Evolutionary conservation across 2,888 invertebrate genomes (phyloP).

Genomic region (Lasioglossum calceatum): DNA sequence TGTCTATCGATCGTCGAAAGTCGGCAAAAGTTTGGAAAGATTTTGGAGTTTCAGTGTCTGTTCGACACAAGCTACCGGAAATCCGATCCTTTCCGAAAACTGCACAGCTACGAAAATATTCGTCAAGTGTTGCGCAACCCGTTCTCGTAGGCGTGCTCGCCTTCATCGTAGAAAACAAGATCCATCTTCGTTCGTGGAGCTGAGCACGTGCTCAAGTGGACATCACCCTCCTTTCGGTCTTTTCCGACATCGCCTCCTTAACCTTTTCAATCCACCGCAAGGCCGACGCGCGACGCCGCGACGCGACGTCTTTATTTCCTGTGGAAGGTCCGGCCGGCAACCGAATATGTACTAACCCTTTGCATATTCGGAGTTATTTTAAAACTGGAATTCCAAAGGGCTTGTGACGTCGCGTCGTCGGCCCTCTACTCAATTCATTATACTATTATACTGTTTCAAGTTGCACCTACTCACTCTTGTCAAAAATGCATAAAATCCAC

Average conservation of each 20-base stretch:
- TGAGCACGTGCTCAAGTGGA: conserved; percentile 71
- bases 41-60: conserved; percentile 27
- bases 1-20: not conserved
- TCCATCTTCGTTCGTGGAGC: conserved; percentile 55
- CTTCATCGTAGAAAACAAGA: conserved; percentile 64
- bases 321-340: not conserved
- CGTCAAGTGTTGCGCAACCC: conserved; percentile 71
- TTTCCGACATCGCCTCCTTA: conserved; percentile 14
- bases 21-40: conserved; percentile 4
- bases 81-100: conserved; percentile 68
- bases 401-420: not conserved
- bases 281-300: too few relatives aligned
- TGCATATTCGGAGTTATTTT: not conserved
- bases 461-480: too few relatives aligned
- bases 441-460: too few relatives aligned
- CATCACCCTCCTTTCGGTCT: conserved; percentile 38
- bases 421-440: not conserved
- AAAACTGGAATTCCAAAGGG: not conserved
- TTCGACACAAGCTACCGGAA: conserved; percentile 46
- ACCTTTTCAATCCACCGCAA: conserved; percentile 14
- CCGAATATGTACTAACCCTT: not conserved
- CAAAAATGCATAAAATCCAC: too few relatives aligned
- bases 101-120: conserved; percentile 77
- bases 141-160: conserved; percentile 58
- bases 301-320: not conserved